Evolutionary conservation across 2,888 invertebrate species (phyloP), one percentile per base, ranked within the genome.

Genomic region (Cylindroiulus punctatus): DNA sequence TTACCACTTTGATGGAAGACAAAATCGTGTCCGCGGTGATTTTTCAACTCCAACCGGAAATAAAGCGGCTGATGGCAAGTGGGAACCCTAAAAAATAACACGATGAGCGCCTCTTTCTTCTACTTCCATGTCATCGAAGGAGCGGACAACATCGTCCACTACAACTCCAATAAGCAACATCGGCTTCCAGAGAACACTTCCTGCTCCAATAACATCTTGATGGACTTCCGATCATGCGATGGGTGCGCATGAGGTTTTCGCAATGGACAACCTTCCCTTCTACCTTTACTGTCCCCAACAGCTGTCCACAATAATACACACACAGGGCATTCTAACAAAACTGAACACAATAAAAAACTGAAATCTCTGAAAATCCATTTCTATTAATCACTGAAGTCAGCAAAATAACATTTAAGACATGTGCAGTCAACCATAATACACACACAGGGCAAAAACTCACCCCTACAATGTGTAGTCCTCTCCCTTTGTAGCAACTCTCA

Each of bases 31-130:
- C 76, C 76, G 22, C 22, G 14, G 76, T 76, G 26, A 30, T 76
- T 76, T 76, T 76, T 76, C 76, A 76, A 76, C 76, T 30, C 76
- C 12, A 30, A 76, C 22, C 76, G 76, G 76, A 76, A 76, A 76
- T 30, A 30, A 26, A 65, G 65, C 4, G 19, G 65, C 22, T 65
- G 19, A 26, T n/a, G 65, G 19, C 4, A 52, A 52, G 52, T 19
- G 52, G n/a, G 65, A 65, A 22, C 65, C 65, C 26, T 65, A 65
- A 65, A 65, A 26, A 65, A 22, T 1, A 52, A 52, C 52, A 2
- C 19, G 17, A 1, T 52, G 52, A 52, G 19, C 52, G n/a, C 8
- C 2, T 1, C 17, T 19, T 7, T 3, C 1, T 22, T 65, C 22
- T 26, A 26, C 65, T 65, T 26, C 10, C 26, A 65, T 65, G 26